Evolutionary conservation across 1,140 invertebrate genomes (phyloP).

Genomic region (Macrobrachium rosenbergii): DNA sequence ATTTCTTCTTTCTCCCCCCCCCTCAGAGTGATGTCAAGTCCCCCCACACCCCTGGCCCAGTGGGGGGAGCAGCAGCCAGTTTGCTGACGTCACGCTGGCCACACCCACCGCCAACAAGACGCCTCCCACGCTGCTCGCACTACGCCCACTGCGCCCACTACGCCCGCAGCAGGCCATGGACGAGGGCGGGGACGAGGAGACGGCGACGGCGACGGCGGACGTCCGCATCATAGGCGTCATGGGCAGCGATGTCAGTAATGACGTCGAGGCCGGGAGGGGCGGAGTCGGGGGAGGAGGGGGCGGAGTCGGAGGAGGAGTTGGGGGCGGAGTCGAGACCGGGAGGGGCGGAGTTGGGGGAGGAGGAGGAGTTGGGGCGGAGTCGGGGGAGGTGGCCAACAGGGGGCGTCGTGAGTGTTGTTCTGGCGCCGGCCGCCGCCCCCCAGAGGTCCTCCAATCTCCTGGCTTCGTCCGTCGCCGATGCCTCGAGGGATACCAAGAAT

Average conservation of each 20-base stretch:
- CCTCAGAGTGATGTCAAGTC: background rate
- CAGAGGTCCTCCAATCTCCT: conserved; percentile 32
- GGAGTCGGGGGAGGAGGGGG: conserved; percentile 21
- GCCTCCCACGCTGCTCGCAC: conserved; percentile 53
- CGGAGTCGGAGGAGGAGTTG: background rate
- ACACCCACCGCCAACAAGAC: conserved; percentile 46
- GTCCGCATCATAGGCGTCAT: conserved; percentile 4
- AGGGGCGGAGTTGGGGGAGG: conserved; percentile 22
- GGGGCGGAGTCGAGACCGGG: too few species aligned
- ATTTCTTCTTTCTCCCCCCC: background rate
- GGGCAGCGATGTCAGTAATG: conserved; percentile 2
- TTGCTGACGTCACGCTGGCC: conserved; percentile 31
- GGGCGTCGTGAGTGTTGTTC: background rate
- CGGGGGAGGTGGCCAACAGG: background rate
- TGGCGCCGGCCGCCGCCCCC: background rate
- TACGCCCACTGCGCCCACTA: conserved; percentile 59
- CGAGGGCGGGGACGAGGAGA: conserved; percentile 57
- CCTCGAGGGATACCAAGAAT: conserved; percentile 5
- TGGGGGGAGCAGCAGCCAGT: background rate
- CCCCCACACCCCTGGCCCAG: background rate
- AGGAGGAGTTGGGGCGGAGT: conserved; percentile 28
- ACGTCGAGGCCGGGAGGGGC: conserved; percentile 1
- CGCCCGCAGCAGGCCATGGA: conserved; percentile 64
- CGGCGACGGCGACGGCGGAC: background rate
- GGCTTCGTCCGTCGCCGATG: background rate